A percentile compares a stretch with the other conserved stretches of the same genome.
These are phyloP conservation scores for Sarcophaga rosellei DNA, from an alignment of 2,888 invertebrate species.

Conservation along the genomic window DNA sequence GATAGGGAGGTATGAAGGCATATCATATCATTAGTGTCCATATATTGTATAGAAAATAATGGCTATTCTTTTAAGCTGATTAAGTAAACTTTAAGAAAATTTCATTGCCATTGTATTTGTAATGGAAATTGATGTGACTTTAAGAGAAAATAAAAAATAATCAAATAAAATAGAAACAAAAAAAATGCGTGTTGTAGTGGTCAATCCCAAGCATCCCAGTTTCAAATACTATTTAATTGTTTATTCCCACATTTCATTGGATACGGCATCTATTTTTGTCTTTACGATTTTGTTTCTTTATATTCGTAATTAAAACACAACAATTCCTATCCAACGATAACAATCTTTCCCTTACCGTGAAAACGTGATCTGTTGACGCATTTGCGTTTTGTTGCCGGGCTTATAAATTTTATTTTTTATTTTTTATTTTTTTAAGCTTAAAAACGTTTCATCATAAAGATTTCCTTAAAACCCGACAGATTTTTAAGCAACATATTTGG, in stretches of 20 bases:
- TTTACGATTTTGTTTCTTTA: too few species aligned
- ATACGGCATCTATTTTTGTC: too few species aligned
- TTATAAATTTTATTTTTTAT: not conserved
- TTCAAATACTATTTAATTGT: too few species aligned
- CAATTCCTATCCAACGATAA: not conserved
- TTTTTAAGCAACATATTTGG: not conserved
- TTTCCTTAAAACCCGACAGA: not conserved
- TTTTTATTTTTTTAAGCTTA: too few species aligned
- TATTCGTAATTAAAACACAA: too few species aligned
- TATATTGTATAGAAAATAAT: not conserved
- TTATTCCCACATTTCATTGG: too few species aligned
- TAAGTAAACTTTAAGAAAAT: not conserved
- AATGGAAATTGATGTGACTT: not conserved
- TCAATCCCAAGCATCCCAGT: too few species aligned
- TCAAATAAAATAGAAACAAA: too few species aligned
- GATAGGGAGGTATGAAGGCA: too few species aligned
- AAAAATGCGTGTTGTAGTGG: too few species aligned
- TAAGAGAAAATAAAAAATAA: not conserved
- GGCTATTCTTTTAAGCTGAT: not conserved
- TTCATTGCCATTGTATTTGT: not conserved
- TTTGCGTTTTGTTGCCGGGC: not conserved
- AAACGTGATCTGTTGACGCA: conserved; percentile 15
- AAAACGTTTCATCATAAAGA: conserved; percentile 9
- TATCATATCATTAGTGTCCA: not conserved
- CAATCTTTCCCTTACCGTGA: not conserved